These are phyloP conservation scores for Zalophus californianus DNA, from an alignment of 2,797 vertebrate species.

Conservation along the genomic window DNA sequence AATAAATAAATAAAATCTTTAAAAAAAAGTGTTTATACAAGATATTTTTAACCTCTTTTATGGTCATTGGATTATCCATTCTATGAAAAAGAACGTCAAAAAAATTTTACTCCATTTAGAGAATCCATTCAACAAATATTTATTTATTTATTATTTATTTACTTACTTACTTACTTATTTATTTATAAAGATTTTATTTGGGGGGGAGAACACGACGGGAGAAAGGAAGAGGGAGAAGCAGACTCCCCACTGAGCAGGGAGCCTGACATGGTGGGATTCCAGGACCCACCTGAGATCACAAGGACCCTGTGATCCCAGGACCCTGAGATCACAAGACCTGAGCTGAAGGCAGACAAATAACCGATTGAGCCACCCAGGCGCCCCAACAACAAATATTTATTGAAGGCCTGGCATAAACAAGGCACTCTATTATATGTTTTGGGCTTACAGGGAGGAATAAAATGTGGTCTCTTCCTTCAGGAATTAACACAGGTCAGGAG, in stretches of 20 bases:
- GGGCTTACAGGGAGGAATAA: not conserved
- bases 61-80: not conserved
- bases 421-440: not conserved
- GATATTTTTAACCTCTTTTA: conserved; percentile 41
- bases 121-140: not conserved
- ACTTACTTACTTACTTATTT: too few relatives aligned
- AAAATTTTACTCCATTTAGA: not conserved
- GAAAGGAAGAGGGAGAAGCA: too few relatives aligned
- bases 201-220: too few relatives aligned
- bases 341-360: too few relatives aligned
- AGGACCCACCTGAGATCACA: too few relatives aligned
- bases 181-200: not conserved
- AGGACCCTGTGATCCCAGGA: too few relatives aligned
- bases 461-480: not conserved
- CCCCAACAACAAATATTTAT: not conserved
- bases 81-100: conserved; percentile 24
- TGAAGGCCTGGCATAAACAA: not conserved
- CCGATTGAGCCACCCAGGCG: too few relatives aligned
- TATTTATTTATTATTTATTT: not conserved
- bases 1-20: too few relatives aligned
- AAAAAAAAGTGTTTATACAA: not conserved
- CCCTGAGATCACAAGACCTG: too few relatives aligned
- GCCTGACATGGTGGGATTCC: too few relatives aligned
- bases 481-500: not conserved
- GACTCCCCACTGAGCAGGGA: too few relatives aligned